phyloP scores from a whole-genome alignment of 2,113 vertebrate species.

The Dicaeum eximium region DNA sequence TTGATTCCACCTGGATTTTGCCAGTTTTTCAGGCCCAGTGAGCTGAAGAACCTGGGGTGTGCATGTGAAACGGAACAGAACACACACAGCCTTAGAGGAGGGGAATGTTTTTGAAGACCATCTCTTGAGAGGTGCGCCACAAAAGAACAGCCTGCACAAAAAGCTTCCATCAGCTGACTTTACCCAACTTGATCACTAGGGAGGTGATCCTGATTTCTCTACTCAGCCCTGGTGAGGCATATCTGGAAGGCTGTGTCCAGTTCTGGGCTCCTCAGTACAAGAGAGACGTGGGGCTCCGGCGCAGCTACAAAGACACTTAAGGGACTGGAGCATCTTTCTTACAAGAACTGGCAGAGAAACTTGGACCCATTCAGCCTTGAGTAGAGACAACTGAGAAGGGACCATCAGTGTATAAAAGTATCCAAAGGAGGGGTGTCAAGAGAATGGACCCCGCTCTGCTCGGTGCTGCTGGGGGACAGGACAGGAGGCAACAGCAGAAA shows the following conservation, averaged over 20 bases:
- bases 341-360: not conserved
- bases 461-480: fast-evolving
- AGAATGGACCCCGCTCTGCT: not conserved
- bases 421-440: not conserved
- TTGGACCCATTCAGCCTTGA: not conserved
- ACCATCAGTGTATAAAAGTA: not conserved
- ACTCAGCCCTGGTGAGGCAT: not conserved
- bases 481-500: not conserved
- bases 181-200: not conserved
- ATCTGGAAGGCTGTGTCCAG: not conserved
- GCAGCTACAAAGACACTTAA: not conserved
- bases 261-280: not conserved
- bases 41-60: not conserved
- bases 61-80: not conserved
- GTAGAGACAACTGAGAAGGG: not conserved
- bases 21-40: not conserved
- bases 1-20: not conserved
- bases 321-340: not conserved
- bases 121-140: fast-evolving
- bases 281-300: fast-evolving
- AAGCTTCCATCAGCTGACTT: not conserved
- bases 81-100: not conserved
- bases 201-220: not conserved
- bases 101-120: not conserved
- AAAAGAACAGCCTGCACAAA: not conserved